phyloP scores from a whole-genome alignment of 37 sponge, comb jelly and placozoan species.

The Aphrocallistes beatrix region DNA sequence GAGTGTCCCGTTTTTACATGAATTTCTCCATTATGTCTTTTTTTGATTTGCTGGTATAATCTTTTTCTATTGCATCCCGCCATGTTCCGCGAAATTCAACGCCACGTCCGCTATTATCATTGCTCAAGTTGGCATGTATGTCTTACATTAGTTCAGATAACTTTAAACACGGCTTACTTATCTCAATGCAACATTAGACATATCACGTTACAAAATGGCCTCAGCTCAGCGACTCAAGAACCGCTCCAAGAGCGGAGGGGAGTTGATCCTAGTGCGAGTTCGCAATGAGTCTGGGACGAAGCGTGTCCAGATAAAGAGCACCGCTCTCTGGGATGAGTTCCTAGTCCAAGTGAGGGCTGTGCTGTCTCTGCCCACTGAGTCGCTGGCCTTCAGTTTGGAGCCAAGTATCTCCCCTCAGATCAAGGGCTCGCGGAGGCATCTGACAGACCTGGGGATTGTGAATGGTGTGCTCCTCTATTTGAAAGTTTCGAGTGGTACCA shows the following conservation, averaged over 20 bases:
- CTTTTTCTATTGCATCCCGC: too few relatives aligned
- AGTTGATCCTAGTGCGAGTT: slow-evolving; percentile 50
- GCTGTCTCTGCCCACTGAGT: background rate
- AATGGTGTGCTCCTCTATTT: background rate
- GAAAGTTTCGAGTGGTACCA: background rate
- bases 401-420: background rate
- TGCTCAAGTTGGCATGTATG: too few relatives aligned
- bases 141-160: too few relatives aligned
- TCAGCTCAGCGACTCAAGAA: background rate
- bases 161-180: too few relatives aligned
- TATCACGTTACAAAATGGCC: too few relatives aligned
- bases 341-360: slow-evolving; percentile 30
- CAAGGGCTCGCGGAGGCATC: background rate
- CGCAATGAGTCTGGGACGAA: slow-evolving; percentile 63
- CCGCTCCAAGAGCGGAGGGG: background rate
- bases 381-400: background rate
- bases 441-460: background rate
- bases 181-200: too few relatives aligned
- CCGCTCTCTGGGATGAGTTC: slow-evolving; percentile 33
- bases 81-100: too few relatives aligned
- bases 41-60: too few relatives aligned
- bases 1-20: too few relatives aligned
- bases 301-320: slow-evolving; percentile 31
- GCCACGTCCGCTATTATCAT: too few relatives aligned
- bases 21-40: too few relatives aligned